These are phyloP conservation scores for Melipona beecheii DNA, from an alignment of 2,888 invertebrate species.

Conservation along the genomic window DNA sequence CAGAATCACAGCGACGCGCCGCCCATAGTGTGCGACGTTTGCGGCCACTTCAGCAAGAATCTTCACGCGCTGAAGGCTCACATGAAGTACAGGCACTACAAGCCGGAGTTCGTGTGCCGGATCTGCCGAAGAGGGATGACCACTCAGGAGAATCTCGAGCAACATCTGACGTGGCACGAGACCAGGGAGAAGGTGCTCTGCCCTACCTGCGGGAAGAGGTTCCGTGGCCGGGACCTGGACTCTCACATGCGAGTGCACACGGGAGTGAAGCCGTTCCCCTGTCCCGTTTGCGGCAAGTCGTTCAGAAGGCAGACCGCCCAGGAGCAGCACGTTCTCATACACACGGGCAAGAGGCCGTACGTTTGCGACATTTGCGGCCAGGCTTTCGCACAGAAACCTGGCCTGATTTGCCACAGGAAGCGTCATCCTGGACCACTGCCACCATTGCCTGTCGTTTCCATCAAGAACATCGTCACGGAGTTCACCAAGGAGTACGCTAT, in stretches of 20 bases:
- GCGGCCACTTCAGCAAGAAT: slow-evolving; percentile 74
- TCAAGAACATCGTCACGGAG: slow-evolving; percentile 73
- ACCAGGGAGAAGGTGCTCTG: slow-evolving; percentile 75
- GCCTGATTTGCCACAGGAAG: slow-evolving; percentile 74
- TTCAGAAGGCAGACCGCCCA: slow-evolving; percentile 72
- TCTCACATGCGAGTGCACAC: slow-evolving; percentile 78
- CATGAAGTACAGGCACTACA: slow-evolving; percentile 75
- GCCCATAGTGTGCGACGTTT: slow-evolving; percentile 76
- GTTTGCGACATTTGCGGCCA: slow-evolving; percentile 76
- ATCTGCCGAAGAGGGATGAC: slow-evolving; percentile 76
- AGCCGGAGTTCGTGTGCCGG: slow-evolving; percentile 71
- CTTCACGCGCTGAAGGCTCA: slow-evolving; percentile 75
- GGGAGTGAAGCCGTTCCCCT: slow-evolving; percentile 75
- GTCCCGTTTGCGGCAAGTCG: slow-evolving; percentile 74
- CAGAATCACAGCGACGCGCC: slow-evolving; percentile 71
- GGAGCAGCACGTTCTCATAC: slow-evolving; percentile 76
- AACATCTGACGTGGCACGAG: slow-evolving; percentile 74
- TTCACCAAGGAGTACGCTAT: slow-evolving; percentile 73
- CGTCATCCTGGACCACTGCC: slow-evolving; percentile 75
- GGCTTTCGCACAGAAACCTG: slow-evolving; percentile 76
- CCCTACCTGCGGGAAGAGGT: slow-evolving; percentile 75
- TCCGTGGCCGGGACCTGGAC: slow-evolving; percentile 73
- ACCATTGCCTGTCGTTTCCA: slow-evolving; percentile 73
- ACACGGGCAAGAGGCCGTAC: slow-evolving; percentile 75
- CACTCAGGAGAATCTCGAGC: slow-evolving; percentile 72